phyloP scores from a whole-genome alignment of 2,888 invertebrate genomes.

The Eurytoma californica region DNA sequence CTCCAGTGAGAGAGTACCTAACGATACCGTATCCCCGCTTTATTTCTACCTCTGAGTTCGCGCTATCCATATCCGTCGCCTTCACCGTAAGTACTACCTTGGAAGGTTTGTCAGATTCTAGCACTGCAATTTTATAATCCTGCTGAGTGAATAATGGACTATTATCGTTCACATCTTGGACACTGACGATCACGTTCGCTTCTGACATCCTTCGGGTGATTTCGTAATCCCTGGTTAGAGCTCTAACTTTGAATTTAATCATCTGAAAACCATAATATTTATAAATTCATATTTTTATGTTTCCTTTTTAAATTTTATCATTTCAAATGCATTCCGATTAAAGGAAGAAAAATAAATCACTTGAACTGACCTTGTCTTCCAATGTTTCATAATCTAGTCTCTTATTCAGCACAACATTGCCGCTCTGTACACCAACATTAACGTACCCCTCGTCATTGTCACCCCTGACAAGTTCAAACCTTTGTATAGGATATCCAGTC shows the following conservation, averaged over 20 bases:
- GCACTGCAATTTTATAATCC: constrained; percentile 83
- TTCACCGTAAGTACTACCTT: constrained; percentile 82
- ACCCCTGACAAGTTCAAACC: constrained; percentile 72
- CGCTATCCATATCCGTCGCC: constrained; percentile 84
- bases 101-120: constrained; percentile 83
- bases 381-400: constrained; percentile 87
- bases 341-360: too few species aligned
- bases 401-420: constrained; percentile 84
- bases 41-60: constrained; percentile 76
- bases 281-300: background rate
- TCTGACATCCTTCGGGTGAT: constrained; percentile 78
- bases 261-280: constrained; percentile 64
- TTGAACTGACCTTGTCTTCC: constrained; percentile 76
- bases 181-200: constrained; percentile 82
- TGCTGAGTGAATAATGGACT: constrained; percentile 83
- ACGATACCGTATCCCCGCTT: constrained; percentile 82
- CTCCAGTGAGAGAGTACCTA: constrained; percentile 83
- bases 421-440: constrained; percentile 80
- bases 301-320: background rate
- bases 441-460: constrained; percentile 70
- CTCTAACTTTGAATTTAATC: constrained; percentile 75
- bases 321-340: constrained; percentile 53
- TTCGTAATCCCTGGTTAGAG: constrained; percentile 73
- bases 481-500: constrained; percentile 80
- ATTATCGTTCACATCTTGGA: constrained; percentile 88